Conservation (phyloP, 2,888 invertebrate genomes). For the Acleris laterana region DNA sequence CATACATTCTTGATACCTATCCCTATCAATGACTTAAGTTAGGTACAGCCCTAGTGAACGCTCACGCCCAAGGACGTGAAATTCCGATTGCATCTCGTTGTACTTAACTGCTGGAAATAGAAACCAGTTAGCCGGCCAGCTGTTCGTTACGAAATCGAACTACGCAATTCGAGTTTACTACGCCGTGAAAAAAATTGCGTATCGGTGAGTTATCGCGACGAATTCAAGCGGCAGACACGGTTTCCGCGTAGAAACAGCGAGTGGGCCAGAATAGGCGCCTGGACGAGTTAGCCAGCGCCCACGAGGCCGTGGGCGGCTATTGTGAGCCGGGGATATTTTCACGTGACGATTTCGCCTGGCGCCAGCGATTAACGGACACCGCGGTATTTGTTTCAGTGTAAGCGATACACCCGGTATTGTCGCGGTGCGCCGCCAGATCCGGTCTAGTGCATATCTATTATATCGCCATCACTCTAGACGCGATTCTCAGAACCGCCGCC, state of each 20-base stretch:
- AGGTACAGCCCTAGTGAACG: constrained; percentile 12
- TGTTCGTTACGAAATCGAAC: constrained; percentile 67
- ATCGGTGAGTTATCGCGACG: constrained; percentile 73
- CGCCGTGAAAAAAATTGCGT: constrained; percentile 64
- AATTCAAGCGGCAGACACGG: constrained; percentile 76
- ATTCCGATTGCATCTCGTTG: constrained; percentile 61
- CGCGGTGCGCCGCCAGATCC: constrained; percentile 67
- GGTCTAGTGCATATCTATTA: constrained; percentile 81
- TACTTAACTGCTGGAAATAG: constrained; percentile 66
- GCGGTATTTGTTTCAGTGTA: constrained; percentile 79
- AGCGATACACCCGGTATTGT: constrained; percentile 77
- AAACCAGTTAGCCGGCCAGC: constrained; percentile 75
- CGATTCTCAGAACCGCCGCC: constrained; percentile 66
- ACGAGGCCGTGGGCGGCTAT: constrained; percentile 36
- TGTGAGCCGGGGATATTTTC: constrained; percentile 62
- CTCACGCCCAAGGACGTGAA: constrained; percentile 55
- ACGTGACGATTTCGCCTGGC: constrained; percentile 72
- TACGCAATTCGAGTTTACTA: constrained; percentile 60
- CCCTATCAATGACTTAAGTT: too few species aligned
- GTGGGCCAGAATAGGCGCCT: constrained; percentile 65
- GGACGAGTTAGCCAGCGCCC: constrained; percentile 62
- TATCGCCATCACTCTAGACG: constrained; percentile 69
- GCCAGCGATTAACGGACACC: constrained; percentile 76
- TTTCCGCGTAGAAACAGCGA: constrained; percentile 77
- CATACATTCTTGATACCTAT: not conserved